phyloP scores from a whole-genome alignment of 2,113 vertebrate species.

The Brachypodius melanocephalos region DNA sequence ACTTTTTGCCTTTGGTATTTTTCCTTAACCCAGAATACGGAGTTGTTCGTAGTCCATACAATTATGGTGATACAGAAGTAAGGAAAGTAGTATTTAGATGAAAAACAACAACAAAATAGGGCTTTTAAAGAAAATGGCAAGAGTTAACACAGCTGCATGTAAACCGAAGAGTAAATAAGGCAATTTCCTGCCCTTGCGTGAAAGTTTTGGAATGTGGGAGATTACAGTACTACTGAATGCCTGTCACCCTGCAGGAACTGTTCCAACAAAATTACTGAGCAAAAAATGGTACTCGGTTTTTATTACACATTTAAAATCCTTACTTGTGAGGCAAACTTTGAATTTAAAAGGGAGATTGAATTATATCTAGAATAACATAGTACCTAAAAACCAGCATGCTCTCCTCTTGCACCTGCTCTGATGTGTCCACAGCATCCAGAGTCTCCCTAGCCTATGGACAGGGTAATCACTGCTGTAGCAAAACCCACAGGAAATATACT shows the following conservation, averaged over 20 bases:
- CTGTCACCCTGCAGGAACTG: neutral
- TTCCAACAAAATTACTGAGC: neutral
- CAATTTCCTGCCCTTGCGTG: neutral
- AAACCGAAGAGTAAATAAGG: neutral
- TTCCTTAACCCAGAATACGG: neutral
- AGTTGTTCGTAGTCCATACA: neutral
- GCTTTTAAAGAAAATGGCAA: neutral
- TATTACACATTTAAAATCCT: neutral
- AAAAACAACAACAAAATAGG: neutral
- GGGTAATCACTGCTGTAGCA: accelerated
- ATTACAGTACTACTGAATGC: neutral
- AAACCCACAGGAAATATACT: neutral
- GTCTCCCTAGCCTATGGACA: neutral
- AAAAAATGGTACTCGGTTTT: accelerated
- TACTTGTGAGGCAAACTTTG: neutral
- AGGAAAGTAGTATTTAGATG: neutral
- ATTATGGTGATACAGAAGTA: neutral
- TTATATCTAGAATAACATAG: neutral
- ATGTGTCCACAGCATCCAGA: neutral
- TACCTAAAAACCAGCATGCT: accelerated
- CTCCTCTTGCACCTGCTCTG: neutral
- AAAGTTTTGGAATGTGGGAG: neutral
- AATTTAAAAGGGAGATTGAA: neutral
- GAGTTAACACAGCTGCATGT: neutral
- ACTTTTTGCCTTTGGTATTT: neutral